Evolutionary conservation across 2,888 invertebrate species (phyloP).

Genomic region (Lymantria dispar): DNA sequence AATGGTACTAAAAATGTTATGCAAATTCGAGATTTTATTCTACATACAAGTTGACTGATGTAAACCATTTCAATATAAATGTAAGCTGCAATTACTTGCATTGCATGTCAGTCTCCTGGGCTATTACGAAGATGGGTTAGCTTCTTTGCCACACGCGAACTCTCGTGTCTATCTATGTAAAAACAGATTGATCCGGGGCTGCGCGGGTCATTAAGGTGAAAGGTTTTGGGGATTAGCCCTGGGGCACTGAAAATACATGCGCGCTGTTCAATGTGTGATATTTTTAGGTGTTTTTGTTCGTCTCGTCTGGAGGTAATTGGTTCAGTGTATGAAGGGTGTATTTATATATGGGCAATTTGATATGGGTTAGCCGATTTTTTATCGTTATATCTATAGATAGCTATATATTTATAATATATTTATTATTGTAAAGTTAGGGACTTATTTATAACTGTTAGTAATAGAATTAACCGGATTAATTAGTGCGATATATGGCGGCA

Average conservation of each 20-base stretch:
- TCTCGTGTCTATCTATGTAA: slow-evolving; percentile 34
- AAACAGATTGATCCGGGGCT: slow-evolving; percentile 33
- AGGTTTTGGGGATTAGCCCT: slow-evolving; percentile 6
- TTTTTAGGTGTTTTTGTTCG: slow-evolving; percentile 2
- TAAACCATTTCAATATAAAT: slow-evolving; percentile 16
- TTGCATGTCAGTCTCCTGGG: slow-evolving; percentile 24
- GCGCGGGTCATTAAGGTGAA: slow-evolving; percentile 37
- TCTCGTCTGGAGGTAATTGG: neutral
- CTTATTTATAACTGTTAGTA: no score
- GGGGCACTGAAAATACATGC: slow-evolving; percentile 30
- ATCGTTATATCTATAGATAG: no score
- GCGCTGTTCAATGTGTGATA: slow-evolving; percentile 17
- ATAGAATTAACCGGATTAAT: no score
- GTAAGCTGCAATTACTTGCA: slow-evolving; percentile 17
- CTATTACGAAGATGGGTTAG: slow-evolving; percentile 30
- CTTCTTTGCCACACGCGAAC: slow-evolving; percentile 38
- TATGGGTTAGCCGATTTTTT: neutral
- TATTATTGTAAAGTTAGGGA: no score
- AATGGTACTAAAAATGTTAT: slow-evolving; percentile 4
- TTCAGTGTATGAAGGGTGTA: neutral
- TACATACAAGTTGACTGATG: slow-evolving; percentile 12
- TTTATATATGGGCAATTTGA: neutral
- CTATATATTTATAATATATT: no score
- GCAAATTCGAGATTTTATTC: slow-evolving; percentile 5
- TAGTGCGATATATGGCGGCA: no score